Evolutionary conservation across 2,888 invertebrate genomes (phyloP), one percentile per base, ranked within the genome.

Genomic region (Oligia latruncula): DNA sequence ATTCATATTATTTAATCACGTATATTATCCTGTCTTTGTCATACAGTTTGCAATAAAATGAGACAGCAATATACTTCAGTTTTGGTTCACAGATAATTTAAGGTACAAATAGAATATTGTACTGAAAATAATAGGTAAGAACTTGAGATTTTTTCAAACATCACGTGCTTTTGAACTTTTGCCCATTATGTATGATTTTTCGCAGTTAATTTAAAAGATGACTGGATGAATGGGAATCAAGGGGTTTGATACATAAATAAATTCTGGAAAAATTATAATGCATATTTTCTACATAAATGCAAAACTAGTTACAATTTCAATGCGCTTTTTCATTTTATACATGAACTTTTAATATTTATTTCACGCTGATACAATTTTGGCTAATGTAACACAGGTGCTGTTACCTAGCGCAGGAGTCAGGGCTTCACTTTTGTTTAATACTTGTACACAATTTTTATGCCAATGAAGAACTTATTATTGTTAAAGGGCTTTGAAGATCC

Each of bases 61-160:
- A 77, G 62, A 84, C 62, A 66, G 49, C 6, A 60, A 78, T 68
- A 71, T 29, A 43, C 35, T 62, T 46, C 17, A 4, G n/a, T 67
- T 71, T 55, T 64, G 13, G n/a, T 68, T 60, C 43, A 79, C n/a
- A 46, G n/a, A 67, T 43, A 71, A 58, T 74, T 83, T 72, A 40
- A 58, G n/a, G 52, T 74, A 64, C 4, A 79, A 55, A 64, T 60
- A 64, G 35, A 46, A 64, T 55, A 80, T 70, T 68, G 71, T 68
- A 43, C 23, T 70, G 52, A 29, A 68, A 71, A 60, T 66, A 64
- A 17, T 11, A 46, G 46, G 9, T 46, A 77, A 75, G 46, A 60
- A 73, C n/a, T 71, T 77, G n/a, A 66, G 8, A 49, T 65, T 71
- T 62, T 58, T 60, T 23, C 6, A 15, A 15, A 68, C 52, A 62